Conservation (phyloP, 1,140 invertebrate genomes). For the Diploscapter pachys region DNA sequence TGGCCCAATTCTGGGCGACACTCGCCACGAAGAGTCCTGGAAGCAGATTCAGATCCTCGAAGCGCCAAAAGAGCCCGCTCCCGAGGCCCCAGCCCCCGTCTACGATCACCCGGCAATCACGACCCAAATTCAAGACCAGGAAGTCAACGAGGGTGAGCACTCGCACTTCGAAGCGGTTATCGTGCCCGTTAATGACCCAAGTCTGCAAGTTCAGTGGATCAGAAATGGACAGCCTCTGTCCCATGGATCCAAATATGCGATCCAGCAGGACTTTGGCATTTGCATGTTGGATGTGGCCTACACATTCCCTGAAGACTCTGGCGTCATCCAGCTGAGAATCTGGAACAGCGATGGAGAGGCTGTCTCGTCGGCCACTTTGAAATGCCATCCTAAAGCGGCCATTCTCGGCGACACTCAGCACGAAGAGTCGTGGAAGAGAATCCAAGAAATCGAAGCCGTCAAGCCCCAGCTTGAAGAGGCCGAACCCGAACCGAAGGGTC, state of each 20-base stretch:
- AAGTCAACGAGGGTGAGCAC: conserved; percentile 53
- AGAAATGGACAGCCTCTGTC: conserved; percentile 78
- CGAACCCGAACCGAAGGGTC: conserved; percentile 45
- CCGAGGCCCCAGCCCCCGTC: conserved; percentile 46
- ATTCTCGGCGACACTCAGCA: conserved; percentile 53
- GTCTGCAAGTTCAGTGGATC: conserved; percentile 93
- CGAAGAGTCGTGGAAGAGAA: conserved; percentile 51
- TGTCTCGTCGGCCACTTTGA: conserved; percentile 83
- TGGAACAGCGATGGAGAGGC: conserved; percentile 86
- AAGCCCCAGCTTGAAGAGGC: conserved; percentile 42
- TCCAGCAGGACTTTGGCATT: conserved; percentile 78
- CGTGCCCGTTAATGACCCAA: conserved; percentile 86
- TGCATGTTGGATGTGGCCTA: conserved; percentile 89
- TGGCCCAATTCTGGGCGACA: conserved; percentile 53
- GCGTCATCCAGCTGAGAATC: conserved; percentile 88
- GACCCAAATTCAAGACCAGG: conserved; percentile 50
- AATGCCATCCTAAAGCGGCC: conserved; percentile 62
- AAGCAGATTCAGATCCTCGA: conserved; percentile 51
- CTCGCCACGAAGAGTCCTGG: conserved; percentile 55
- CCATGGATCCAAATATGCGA: conserved; percentile 55
- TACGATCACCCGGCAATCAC: conserved; percentile 50
- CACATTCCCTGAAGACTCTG: conserved; percentile 85
- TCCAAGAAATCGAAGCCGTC: conserved; percentile 54
- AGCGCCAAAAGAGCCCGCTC: conserved; percentile 46
- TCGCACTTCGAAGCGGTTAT: conserved; percentile 48